Evolutionary conservation across 2,113 vertebrate genomes (phyloP).

Genomic region (Glaucomys volans): DNA sequence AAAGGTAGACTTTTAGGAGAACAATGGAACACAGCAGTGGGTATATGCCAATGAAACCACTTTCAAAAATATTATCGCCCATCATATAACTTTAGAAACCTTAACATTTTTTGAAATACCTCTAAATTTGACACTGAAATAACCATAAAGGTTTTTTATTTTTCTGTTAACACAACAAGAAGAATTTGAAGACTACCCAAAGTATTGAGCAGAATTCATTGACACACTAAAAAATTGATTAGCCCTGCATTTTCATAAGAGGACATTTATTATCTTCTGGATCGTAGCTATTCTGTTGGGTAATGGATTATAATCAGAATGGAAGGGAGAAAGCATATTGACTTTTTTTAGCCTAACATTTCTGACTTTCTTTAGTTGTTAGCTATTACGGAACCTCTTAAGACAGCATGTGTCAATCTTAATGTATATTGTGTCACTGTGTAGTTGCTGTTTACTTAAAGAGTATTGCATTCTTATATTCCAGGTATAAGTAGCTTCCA

Average conservation of each 20-base stretch:
- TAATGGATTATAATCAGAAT: conserved; percentile 58
- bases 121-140: conserved; percentile 81
- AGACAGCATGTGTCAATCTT: conserved; percentile 86
- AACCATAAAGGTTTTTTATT: conserved; percentile 83
- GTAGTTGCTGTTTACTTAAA: conserved; percentile 86
- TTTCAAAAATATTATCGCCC: conserved; percentile 77
- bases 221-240: conserved; percentile 64
- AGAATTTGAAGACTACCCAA: conserved; percentile 81
- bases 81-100: conserved; percentile 81
- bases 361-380: conserved; percentile 80
- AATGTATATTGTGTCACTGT: conserved; percentile 86
- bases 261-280: conserved; percentile 79
- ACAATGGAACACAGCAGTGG: conserved; percentile 80
- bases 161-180: conserved; percentile 79
- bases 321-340: conserved; percentile 70
- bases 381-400: conserved; percentile 84
- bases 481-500: conserved; percentile 83
- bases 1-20: conserved; percentile 84
- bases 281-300: conserved; percentile 75
- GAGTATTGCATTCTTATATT: conserved; percentile 83
- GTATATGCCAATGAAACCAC: conserved; percentile 79
- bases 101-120: conserved; percentile 85
- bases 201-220: conserved; percentile 77
- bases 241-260: conserved; percentile 78
- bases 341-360: conserved; percentile 70